Conservation (phyloP, 2,888 invertebrate species). For the Bombyx huttoni region DNA sequence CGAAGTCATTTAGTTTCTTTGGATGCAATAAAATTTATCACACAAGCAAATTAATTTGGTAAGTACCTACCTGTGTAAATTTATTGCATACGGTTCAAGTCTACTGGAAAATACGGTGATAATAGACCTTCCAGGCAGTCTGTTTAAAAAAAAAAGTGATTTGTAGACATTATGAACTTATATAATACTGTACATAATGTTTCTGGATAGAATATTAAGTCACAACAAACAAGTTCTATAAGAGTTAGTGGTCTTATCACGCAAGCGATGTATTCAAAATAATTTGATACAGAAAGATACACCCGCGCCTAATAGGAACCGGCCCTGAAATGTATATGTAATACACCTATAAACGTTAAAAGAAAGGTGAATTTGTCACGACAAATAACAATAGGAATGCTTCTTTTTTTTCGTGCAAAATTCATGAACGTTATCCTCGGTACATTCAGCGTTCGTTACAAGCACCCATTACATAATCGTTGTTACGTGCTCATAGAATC, state of each 20-base stretch:
- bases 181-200: no score
- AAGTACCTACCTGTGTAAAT: no score
- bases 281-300: neutral
- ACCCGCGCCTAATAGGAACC: neutral
- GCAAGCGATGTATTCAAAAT: no score
- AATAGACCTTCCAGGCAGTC: no score
- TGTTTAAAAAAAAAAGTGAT: no score
- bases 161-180: no score
- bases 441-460: slow-evolving; percentile 18
- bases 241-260: no score
- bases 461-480: slow-evolving; percentile 8
- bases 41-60: no score
- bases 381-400: neutral
- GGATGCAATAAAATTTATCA: neutral
- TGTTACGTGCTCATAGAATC: slow-evolving; percentile 16
- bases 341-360: neutral
- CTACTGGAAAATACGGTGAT: no score
- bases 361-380: neutral
- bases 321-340: neutral
- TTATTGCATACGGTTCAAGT: no score
- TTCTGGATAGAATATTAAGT: no score
- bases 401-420: slow-evolving; percentile 12
- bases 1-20: neutral
- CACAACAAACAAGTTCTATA: no score
- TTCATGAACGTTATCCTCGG: slow-evolving; percentile 10